Base-by-base conservation (phyloP, 2,888 invertebrate species). In the Mamestra brassicae region DNA sequence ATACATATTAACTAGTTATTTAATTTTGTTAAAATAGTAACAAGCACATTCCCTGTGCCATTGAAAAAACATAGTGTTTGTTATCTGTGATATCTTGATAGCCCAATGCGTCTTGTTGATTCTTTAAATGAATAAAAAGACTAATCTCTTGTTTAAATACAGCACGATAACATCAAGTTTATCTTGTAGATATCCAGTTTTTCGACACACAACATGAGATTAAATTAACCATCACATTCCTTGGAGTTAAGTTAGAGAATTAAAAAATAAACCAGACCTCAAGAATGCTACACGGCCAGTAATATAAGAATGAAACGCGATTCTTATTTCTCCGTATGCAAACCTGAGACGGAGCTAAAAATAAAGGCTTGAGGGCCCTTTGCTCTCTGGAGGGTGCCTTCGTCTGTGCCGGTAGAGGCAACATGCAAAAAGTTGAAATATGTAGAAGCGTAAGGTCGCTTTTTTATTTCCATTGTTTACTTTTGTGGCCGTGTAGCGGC, bases 261-360 rank as follows among this genome's bases (percentile, higher is more conserved):
- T 63, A 57, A 71, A 73, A 71, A 66, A 70, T 50, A 57, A 79
- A 79, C 70, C 58, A 42, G 52, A 71, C 36, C 61, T 55, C 72
- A 62, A 66, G 75, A 85, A 85, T 87, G 74, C 76, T 15, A 74
- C 52, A 55, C 62, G 5, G 74, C 66, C 63, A 79, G 74, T 76
- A 79, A 76, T 47, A 5, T 62, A 75, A 65, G 75, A 84, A 76
- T 83, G 83, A 87, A 79, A 85, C 62, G 54, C 50, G 68, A 72
- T 74, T 83, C 81, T 80, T 81, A 85, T 83, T 85, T 82, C 74
- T 67, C 63, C 77, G 77, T 84, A 78, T 82, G 82, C 82, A 82
- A 87, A 87, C 82, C 34, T 55, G 80, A 87, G 83, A 65, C 74
- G 65, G 8, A 17, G 67, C 79, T 85, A 88, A 87, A 88, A 88